Conservation (phyloP, 2,888 invertebrate genomes). For the Drosophila putrida region DNA sequence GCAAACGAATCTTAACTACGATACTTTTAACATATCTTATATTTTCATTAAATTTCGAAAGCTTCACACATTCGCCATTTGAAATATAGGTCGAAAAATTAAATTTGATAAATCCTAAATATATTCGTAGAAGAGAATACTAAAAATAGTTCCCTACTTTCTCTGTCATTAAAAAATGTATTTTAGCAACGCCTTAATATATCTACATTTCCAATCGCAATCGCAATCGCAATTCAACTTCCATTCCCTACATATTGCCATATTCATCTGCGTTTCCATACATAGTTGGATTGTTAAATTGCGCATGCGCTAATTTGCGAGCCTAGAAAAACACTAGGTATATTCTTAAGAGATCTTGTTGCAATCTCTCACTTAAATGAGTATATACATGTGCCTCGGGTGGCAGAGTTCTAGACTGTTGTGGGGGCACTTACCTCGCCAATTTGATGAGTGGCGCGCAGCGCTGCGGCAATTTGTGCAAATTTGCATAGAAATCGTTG, state of each 20-base stretch:
- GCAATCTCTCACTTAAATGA: conserved; percentile 37
- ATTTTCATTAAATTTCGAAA: not conserved
- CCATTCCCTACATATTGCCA: conserved; percentile 10
- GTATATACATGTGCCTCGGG: not conserved
- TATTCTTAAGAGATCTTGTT: conserved; percentile 19
- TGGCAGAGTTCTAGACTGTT: conserved; percentile 1
- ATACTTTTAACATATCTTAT: not conserved
- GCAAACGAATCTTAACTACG: no score
- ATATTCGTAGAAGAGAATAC: not conserved
- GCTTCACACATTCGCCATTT: no score
- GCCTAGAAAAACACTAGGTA: conserved; percentile 52
- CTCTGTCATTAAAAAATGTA: not conserved
- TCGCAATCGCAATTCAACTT: conserved; percentile 1
- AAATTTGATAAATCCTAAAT: not conserved
- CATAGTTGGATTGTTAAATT: conserved; percentile 46
- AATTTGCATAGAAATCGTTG: conserved; percentile 88
- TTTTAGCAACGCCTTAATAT: not conserved
- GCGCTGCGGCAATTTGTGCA: conserved; percentile 86
- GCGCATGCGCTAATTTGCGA: conserved; percentile 59
- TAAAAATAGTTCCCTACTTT: conserved; percentile 3
- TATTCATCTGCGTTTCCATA: conserved; percentile 29
- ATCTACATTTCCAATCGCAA: not conserved
- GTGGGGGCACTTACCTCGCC: conserved; percentile 83
- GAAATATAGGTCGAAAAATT: conserved; percentile 9
- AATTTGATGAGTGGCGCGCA: conserved; percentile 85